Evolutionary conservation across 2,888 invertebrate genomes (phyloP), one percentile per base, ranked within the genome.

Genomic region (Chloromyia formosa): DNA sequence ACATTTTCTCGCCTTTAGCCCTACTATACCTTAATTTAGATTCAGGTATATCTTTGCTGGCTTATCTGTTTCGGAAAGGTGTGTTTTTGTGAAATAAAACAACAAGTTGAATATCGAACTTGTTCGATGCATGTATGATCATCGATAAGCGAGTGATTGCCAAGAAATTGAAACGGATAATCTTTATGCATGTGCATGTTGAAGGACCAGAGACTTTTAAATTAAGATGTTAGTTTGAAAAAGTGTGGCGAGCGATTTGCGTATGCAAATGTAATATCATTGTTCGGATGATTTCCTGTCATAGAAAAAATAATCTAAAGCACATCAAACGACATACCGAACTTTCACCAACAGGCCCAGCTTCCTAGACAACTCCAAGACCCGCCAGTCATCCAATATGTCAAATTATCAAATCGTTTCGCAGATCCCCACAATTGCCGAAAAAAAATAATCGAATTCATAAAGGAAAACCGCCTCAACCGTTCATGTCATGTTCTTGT

Each of bases 401-500:
- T 62, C 62, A 56, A 56, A 16, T 56, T 20, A 14, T 56, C 56
- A 20, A 20, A 56, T 20, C 18, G 18, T 56, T 56, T 56, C 1
- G 56, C 56, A 10, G 22, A 56, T 56, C 2, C 10, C 16, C 16
- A 10, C 56, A 56, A 56, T 35, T 35, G 27, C 27, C 27, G 3
- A 35, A 35, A 35, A 35, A 35, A 35, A 7, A 35, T 35, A 35
- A 35, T 35, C 27, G 3, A 20, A 1, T 56, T 53, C 16, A 40
- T 12, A 62, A 66, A 66, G 45, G 49, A 49, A 66, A 66, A 45
- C 66, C 66, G 66, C 66, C 66, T 20, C 16, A 66, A 22, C 66
- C 45, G 76, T 69, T 74, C 76, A 74, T 74, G 76, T 76, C 76
- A 76, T 71, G 76, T 69, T 74, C 62, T 71, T 49, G 74, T 75